Evolutionary conservation across 1,140 invertebrate genomes (phyloP).

Genomic region (Aphelenchoides fujianensis): DNA sequence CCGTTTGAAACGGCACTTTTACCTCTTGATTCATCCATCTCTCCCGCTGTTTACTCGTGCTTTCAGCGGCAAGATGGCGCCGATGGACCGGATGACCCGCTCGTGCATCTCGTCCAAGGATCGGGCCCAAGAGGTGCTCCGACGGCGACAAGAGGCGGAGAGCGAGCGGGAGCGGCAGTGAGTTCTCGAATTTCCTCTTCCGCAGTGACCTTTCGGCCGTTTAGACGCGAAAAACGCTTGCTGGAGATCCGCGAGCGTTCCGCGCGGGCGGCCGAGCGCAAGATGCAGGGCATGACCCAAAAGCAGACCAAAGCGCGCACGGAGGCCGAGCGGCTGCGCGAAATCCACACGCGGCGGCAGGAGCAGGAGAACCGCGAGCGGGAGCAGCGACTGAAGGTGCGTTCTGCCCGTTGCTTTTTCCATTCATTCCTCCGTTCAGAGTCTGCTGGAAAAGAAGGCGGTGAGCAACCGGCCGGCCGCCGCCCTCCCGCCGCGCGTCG

Average conservation of each 20-base stretch:
- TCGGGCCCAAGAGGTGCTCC: not conserved
- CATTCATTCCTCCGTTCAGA: too few relatives aligned
- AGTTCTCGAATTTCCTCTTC: not conserved
- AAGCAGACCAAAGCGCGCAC: not conserved
- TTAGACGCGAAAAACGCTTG: not conserved
- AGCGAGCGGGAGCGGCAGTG: not conserved
- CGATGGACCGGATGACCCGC: not conserved
- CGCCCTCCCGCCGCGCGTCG: not conserved
- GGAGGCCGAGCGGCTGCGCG: not conserved
- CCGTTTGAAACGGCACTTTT: not conserved
- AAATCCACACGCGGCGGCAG: not conserved
- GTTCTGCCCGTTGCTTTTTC: not conserved
- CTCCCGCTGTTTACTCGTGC: too few relatives aligned
- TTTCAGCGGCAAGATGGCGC: not conserved
- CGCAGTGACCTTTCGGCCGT: not conserved
- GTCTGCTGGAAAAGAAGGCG: not conserved
- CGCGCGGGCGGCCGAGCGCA: not conserved
- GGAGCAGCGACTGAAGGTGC: not conserved
- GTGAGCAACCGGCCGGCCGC: not conserved
- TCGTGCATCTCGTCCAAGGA: slow-evolving; percentile 3
- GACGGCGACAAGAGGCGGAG: not conserved
- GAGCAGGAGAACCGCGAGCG: not conserved
- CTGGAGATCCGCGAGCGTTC: not conserved
- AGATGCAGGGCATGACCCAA: not conserved
- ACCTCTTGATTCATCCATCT: not conserved